Evolutionary conservation across 2,888 invertebrate species (phyloP), one percentile per base, ranked within the genome.

Genomic region (Platypus cylindrus): DNA sequence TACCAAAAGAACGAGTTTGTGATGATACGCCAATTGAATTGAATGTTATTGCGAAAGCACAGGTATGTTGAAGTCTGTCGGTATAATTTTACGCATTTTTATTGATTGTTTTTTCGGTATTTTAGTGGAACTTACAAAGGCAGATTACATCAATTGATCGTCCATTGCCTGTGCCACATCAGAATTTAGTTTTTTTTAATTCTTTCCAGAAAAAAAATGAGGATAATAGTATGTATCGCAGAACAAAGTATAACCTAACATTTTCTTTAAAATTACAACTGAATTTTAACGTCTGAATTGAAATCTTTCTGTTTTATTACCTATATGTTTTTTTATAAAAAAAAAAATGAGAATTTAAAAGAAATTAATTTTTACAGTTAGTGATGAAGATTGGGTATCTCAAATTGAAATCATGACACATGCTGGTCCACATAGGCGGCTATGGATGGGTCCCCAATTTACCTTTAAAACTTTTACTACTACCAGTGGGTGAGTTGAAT

Each of bases 371-470:
- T 9, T 36, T 23, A 1, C 15, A 40, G 40, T 37, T 14, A 41
- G 38, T 17, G 79, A 83, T 55, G 90, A 91, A 59, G 76, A 83
- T 40, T 94, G 94, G 94, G 65, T 93, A 47, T 85, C 91, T 35
- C 91, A 95, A 67, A 94, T 97, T 34, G 97, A 97, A 69, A 95
- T 95, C 41, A 80, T 89, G 48, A 95, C 95, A 3, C 95, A 97
- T 64, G 85, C 87, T 3, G 95, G 94, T 12, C 97, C 97, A 5
- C 93, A 93, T 60, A 75, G 86, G 28, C 70, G 90, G 14, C 71
- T 98, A 15, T 98, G 98, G 97, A 95, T 97, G 93, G 97, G 97
- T 7, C 98, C 98, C n/a, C 97, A 98, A 66, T 97, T 97, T 61
- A 81, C 86, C 17, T 97, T 98, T 65, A 94, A 93, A 65, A 89